Conservation (phyloP, 1,140 invertebrate species). For the Dryas iulia region DNA sequence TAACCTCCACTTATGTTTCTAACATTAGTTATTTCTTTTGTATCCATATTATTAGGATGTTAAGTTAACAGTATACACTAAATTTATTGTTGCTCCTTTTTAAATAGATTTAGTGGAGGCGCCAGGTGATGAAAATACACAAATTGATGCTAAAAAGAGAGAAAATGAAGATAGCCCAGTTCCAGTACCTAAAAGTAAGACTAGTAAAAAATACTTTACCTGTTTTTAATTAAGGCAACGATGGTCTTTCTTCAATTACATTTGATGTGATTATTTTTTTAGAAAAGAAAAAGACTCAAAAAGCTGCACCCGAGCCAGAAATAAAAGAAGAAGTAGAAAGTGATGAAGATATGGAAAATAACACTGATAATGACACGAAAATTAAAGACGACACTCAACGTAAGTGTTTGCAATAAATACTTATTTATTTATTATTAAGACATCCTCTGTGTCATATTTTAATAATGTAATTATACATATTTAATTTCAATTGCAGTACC, state of each 20-base stretch:
- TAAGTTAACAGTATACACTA: neutral
- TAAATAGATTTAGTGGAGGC: neutral
- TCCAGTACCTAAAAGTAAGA: neutral
- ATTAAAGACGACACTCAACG: slow-evolving; percentile 43
- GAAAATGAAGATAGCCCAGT: neutral
- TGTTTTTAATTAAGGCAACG: neutral
- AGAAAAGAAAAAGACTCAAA: slow-evolving; percentile 63
- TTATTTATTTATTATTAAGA: neutral
- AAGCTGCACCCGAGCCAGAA: slow-evolving; percentile 33
- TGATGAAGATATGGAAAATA: slow-evolving; percentile 46
- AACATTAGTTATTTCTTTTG: no score
- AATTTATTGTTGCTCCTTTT: neutral
- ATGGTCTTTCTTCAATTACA: neutral
- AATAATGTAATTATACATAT: neutral
- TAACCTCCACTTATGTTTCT: slow-evolving; percentile 46
- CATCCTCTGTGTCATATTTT: no score
- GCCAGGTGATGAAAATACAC: neutral
- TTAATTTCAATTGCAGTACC: slow-evolving; percentile 80
- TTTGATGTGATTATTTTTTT: neutral
- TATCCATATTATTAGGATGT: neutral
- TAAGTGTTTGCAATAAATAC: slow-evolving; percentile 39
- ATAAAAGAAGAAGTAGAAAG: slow-evolving; percentile 51
- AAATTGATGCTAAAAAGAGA: neutral
- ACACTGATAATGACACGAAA: slow-evolving; percentile 39
- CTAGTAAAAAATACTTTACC: neutral